Base-by-base conservation (phyloP, 1,140 invertebrate species). In the Drosophila rhopaloa region DNA sequence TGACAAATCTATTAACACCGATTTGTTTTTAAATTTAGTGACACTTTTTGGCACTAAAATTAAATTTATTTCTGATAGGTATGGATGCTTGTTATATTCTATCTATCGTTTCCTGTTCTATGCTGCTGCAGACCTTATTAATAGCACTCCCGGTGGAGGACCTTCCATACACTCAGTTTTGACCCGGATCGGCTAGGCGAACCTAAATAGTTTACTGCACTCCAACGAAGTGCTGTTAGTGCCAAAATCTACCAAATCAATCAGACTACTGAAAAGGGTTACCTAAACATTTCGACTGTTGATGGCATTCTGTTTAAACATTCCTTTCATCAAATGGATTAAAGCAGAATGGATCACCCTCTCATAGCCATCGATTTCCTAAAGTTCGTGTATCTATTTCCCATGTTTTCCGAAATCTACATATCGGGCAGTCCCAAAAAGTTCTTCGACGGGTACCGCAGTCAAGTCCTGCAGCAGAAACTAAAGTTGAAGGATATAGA, bases 281-380 rank as follows among this genome's bases (percentile, higher is more conserved):
- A 53, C 3, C 80, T 74, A 4, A 82, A 72, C 14, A 88, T 73
- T 62, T 63, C 60, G 5, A 86, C 57, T 0, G 83, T 82, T 24
- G 19, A 24, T 24, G 19, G 19, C 19, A 88, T 38, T 0, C 62
- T 53, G 44, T 88, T 86, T 13, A 50, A 58, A 37, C 76, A 88
- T 37, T 79, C 79, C 0, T 60, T 88, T 7, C 3, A 4, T 1
- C 76, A 88, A 6, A 57, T 82, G 72, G 72, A 63, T 59, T 8
- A 72, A 62, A 55, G 53, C 0, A 13, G 24, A 24, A 19, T 19
- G 19, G 76, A 88, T 55, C 35, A 88, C 16, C 76, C 79, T 2
- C 6, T 88, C 1, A 75, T 88, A 8, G 84, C 80, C 53, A 84
- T 89, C 35, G 83, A 88, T 61, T 84, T 80, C 2, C 41, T 89